phyloP scores from a whole-genome alignment of 2,888 invertebrate genomes.

The Conops quadrifasciatus region DNA sequence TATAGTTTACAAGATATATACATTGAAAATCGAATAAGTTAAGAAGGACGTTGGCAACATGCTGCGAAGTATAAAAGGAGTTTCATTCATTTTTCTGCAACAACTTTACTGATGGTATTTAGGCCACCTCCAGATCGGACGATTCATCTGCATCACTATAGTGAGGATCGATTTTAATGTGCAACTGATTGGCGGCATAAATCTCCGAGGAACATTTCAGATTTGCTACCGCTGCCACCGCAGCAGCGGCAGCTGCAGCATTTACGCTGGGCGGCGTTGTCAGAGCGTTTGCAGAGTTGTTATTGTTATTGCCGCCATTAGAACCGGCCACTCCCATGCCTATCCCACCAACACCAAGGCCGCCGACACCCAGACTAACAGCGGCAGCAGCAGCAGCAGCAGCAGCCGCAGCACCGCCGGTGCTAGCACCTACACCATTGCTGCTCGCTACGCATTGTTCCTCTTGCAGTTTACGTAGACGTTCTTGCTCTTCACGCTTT shows the following conservation, averaged over 20 bases:
- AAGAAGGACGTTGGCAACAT: slow-evolving; percentile 1
- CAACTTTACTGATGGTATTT: slow-evolving; percentile 53
- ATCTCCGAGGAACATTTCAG: slow-evolving; percentile 61
- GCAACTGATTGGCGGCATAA: slow-evolving; percentile 57
- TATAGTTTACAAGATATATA: slow-evolving; percentile 25
- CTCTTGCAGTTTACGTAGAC: slow-evolving; percentile 82
- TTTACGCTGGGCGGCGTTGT: too few relatives aligned
- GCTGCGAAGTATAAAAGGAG: background rate
- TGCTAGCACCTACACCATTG: slow-evolving; percentile 77
- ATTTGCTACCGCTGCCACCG: slow-evolving; percentile 44
- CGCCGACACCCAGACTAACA: too few relatives aligned
- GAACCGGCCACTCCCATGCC: too few relatives aligned
- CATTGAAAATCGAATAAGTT: slow-evolving; percentile 19
- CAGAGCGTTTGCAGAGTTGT: too few relatives aligned
- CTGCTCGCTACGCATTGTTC: slow-evolving; percentile 68
- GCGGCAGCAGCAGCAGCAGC: slow-evolving; percentile 25
- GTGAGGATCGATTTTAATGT: slow-evolving; percentile 63
- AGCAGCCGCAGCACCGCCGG: slow-evolving; percentile 59
- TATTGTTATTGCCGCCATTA: too few relatives aligned
- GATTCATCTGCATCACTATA: slow-evolving; percentile 77
- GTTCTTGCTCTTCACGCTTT: slow-evolving; percentile 87
- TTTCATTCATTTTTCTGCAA: slow-evolving; percentile 34
- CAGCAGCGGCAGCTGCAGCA: slow-evolving; percentile 18
- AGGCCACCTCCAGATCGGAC: slow-evolving; percentile 84
- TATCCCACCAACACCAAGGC: background rate